Base-by-base conservation (phyloP, 2,888 invertebrate species). In the Drosophila neutralis region DNA sequence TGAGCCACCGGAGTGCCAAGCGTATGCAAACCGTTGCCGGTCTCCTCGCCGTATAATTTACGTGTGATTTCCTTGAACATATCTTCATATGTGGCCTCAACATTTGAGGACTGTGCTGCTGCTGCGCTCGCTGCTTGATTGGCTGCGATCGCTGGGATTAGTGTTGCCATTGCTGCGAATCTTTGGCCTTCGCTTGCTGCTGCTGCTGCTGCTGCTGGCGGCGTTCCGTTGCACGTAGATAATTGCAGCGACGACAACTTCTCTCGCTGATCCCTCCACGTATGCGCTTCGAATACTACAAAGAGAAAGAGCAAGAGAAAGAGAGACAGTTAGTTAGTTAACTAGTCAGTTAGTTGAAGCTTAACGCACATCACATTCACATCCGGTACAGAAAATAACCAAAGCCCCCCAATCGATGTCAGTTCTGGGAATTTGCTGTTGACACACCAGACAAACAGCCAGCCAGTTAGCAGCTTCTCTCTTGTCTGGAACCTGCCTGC, bases 41-140 rank as follows among this genome's bases (percentile, higher is more conserved):
- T 93, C 93, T 97, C 97, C 93, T 97, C 97, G 78, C 97, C 97
- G 94, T 97, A 98, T 83, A 98, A 94, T 94, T 98, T 98, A 93
- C 97, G 95, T 76, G 97, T 97, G 92, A 98, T 97, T 95, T 98
- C 98, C 93, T 97, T 97, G 75, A 94, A 94, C 94, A 94, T 92
- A 94, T 94, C 93, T 94, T 94, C 93, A 91, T 93, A 93, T 79
- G 93, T 91, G 83, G 93, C 93, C 92, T 93, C 93, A 90, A 93
- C 93, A 93, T 93, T 93, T 90, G 93, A 92, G 91, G 93, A 90
- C 78, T 87, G 90, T 69, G 80, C 80, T 56, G 56, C 56, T 80
- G 85, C 82, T 69, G 66, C 81, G 81, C 54, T 75, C 85, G 92
- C 89, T 67, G 92, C 45, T 45, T 45, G 56, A 56, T 56, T 56